Evolutionary conservation across 2,888 invertebrate species (phyloP).

Genomic region (Listrodromus nycthemerus): DNA sequence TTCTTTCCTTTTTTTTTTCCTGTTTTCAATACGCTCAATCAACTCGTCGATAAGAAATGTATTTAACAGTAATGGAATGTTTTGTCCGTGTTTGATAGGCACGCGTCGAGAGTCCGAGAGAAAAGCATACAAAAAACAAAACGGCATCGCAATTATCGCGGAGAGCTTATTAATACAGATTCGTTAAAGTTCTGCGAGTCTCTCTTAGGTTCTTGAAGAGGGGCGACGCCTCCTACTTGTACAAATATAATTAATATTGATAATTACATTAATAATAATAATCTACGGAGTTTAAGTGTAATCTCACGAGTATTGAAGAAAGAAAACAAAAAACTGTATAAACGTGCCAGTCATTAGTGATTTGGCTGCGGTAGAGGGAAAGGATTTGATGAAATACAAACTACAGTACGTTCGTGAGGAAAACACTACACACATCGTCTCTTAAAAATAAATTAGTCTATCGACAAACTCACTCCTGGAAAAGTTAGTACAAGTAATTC

Average conservation of each 20-base stretch:
- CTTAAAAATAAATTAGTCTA: slow-evolving; percentile 61
- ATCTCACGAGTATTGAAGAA: slow-evolving; percentile 56
- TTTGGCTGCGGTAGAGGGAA: slow-evolving; percentile 32
- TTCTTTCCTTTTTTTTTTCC: slow-evolving; percentile 4
- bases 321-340: slow-evolving; percentile 38
- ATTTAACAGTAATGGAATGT: slow-evolving; percentile 35
- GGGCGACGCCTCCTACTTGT: slow-evolving; percentile 32
- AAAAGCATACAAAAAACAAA: slow-evolving; percentile 10
- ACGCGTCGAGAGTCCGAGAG: slow-evolving; percentile 17
- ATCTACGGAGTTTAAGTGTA: slow-evolving; percentile 49
- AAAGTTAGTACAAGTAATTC: not conserved
- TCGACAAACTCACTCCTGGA: slow-evolving; percentile 40
- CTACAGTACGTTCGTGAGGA: slow-evolving; percentile 48
- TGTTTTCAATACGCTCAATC: slow-evolving; percentile 5
- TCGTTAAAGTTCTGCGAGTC: not conserved
- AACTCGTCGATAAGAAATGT: slow-evolving; percentile 16
- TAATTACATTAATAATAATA: slow-evolving; percentile 45
- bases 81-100: slow-evolving; percentile 21
- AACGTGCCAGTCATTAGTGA: slow-evolving; percentile 43
- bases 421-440: slow-evolving; percentile 36
- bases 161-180: slow-evolving; percentile 7
- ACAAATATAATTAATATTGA: slow-evolving; percentile 39
- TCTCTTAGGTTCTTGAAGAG: slow-evolving; percentile 2
- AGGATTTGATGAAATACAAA: slow-evolving; percentile 33
- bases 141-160: slow-evolving; percentile 19